Evolutionary conservation across 2,113 vertebrate genomes (phyloP).

Genomic region (Hypanus sabinus): DNA sequence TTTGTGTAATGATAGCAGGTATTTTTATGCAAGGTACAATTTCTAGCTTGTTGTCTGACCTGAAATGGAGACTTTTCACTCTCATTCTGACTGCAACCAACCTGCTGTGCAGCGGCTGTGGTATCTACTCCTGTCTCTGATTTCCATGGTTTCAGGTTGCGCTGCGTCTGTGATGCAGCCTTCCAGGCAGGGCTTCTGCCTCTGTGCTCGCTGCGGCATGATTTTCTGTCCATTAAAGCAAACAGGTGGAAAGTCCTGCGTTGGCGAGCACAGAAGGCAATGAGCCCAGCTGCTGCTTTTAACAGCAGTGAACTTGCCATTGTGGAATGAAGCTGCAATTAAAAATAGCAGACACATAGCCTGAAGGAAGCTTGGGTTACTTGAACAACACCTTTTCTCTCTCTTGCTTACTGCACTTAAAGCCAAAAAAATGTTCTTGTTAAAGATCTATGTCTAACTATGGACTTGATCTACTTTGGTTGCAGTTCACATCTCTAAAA

Average conservation of each 20-base stretch:
- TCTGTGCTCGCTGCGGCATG: background rate
- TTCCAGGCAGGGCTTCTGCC: background rate
- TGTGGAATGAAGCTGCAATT: slow-evolving; percentile 12
- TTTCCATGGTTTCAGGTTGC: background rate
- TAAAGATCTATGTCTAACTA: background rate
- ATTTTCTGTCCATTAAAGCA: background rate
- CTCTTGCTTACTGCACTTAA: background rate
- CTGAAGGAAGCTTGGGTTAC: background rate
- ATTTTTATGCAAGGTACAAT: too few relatives aligned
- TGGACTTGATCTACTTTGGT: background rate
- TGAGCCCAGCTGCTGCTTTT: background rate
- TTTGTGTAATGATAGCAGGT: too few relatives aligned
- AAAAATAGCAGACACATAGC: background rate
- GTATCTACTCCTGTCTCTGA: background rate
- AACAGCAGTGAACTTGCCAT: background rate
- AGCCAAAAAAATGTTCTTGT: background rate
- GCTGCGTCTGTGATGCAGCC: background rate
- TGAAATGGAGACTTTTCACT: background rate
- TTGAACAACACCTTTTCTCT: background rate
- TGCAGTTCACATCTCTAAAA: background rate
- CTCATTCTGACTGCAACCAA: background rate
- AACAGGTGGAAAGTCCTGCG: background rate
- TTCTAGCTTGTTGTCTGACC: background rate
- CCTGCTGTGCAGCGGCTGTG: background rate
- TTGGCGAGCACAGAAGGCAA: background rate